Evolutionary conservation across 2,888 invertebrate species (phyloP).

Genomic region (Megastigmus dorsalis): DNA sequence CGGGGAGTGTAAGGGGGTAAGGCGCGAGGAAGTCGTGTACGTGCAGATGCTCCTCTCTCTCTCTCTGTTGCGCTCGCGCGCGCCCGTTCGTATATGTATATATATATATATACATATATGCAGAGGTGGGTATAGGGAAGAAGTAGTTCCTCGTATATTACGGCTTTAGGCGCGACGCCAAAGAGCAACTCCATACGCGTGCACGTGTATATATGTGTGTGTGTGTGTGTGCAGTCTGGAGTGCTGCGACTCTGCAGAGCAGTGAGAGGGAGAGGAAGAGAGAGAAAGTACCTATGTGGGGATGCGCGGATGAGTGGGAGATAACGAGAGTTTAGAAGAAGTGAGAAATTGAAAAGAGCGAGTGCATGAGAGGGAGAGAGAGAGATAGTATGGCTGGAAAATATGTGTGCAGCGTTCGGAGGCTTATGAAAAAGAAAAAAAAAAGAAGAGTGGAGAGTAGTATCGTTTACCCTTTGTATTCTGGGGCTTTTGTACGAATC

Average conservation of each 20-base stretch:
- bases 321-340: conserved; percentile 38
- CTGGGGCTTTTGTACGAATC: too few relatives aligned
- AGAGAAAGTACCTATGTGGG: too few relatives aligned
- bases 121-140: neutral
- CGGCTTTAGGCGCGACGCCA: conserved; percentile 34
- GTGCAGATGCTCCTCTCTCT: conserved; percentile 25
- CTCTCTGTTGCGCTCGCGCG: neutral
- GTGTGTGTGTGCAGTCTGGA: neutral
- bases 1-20: neutral
- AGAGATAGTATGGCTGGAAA: neutral
- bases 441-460: neutral
- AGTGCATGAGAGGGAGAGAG: neutral
- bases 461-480: too few relatives aligned
- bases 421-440: neutral
- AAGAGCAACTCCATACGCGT: neutral
- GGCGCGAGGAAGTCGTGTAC: neutral
- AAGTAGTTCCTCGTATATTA: conserved; percentile 15
- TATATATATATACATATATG: neutral
- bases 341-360: conserved; percentile 27
- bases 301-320: conserved; percentile 15
- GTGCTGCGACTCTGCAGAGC: too few relatives aligned
- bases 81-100: too few relatives aligned
- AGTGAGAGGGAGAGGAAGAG: too few relatives aligned
- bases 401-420: neutral
- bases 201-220: neutral